A percentile compares a stretch with the other conserved stretches of the same genome.
Conservation (phyloP, 2,797 vertebrate genomes). For the Spheniscus humboldti region DNA sequence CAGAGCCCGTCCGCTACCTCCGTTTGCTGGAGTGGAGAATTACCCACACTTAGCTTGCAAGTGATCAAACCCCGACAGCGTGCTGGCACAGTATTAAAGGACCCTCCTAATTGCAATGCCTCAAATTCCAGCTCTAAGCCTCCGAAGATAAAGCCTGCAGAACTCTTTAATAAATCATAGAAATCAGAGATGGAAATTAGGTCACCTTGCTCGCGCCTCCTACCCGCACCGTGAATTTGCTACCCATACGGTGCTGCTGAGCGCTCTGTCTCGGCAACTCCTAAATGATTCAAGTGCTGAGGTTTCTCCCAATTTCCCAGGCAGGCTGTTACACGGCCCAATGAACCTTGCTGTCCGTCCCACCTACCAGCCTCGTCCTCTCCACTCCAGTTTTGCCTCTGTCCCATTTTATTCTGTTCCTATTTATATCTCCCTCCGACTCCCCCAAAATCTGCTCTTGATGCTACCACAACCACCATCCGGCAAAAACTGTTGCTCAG, state of each 20-base stretch:
- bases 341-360: not conserved
- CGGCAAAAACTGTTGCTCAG: conserved; percentile 25
- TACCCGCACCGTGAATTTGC: not conserved
- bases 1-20: not conserved
- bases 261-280: conserved; percentile 9
- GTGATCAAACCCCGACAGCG: not conserved
- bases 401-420: not conserved
- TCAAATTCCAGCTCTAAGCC: conserved; percentile 28
- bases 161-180: conserved; percentile 68
- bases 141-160: conserved; percentile 13
- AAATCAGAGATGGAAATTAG: conserved; percentile 50
- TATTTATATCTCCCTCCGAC: not conserved
- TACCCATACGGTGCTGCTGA: not conserved
- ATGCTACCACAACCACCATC: not conserved
- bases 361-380: not conserved
- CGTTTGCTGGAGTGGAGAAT: not conserved
- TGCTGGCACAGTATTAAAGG: conserved; percentile 7
- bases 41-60: not conserved
- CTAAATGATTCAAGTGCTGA: conserved; percentile 46
- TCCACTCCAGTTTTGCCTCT: not conserved
- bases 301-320: not conserved
- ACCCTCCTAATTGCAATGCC: not conserved
- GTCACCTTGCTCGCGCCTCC: conserved; percentile 15
- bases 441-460: not conserved
- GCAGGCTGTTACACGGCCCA: not conserved